Conservation (phyloP, 92 coral and sea anemone genomes). For the Phenganax stokvisi region DNA sequence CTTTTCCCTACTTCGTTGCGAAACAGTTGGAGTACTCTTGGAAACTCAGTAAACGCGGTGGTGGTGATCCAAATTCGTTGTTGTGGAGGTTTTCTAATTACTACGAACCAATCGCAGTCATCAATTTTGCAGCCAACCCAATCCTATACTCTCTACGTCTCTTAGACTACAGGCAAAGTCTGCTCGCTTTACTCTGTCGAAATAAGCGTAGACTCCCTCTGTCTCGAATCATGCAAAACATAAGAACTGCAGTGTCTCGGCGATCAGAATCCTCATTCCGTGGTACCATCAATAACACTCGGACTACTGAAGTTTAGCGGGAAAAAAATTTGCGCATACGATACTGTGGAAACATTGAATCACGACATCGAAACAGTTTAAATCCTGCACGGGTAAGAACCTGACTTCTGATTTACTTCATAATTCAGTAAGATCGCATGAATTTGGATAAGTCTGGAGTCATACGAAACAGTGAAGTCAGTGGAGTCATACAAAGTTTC, state of each 20-base stretch:
- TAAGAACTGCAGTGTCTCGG: not conserved
- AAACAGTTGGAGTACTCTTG: constrained; percentile 12
- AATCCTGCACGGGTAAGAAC: too few relatives aligned
- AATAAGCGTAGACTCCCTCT: not conserved
- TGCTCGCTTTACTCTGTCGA: not conserved
- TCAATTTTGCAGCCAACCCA: constrained; percentile 27
- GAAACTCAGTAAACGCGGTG: not conserved
- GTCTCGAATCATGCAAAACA: not conserved
- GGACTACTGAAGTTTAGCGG: too few relatives aligned
- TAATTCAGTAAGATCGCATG: too few relatives aligned
- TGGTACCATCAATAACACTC: too few relatives aligned
- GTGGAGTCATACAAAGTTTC: too few relatives aligned
- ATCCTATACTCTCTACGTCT: constrained; percentile 25
- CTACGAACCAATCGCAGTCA: constrained; percentile 16
- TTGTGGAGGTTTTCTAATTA: not conserved
- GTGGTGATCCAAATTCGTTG: not conserved
- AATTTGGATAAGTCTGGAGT: too few relatives aligned
- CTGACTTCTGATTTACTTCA: too few relatives aligned
- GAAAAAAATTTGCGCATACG: too few relatives aligned
- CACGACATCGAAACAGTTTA: too few relatives aligned
- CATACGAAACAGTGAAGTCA: too few relatives aligned
- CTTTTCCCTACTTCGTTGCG: constrained; percentile 30
- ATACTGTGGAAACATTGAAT: too few relatives aligned
- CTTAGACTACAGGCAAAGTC: constrained; percentile 18
- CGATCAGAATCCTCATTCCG: not conserved